Percentiles rank a stretch among this genome's conserved stretches.
phyloP scores from a whole-genome alignment of 2,888 invertebrate species.

The Beris morrisii region DNA sequence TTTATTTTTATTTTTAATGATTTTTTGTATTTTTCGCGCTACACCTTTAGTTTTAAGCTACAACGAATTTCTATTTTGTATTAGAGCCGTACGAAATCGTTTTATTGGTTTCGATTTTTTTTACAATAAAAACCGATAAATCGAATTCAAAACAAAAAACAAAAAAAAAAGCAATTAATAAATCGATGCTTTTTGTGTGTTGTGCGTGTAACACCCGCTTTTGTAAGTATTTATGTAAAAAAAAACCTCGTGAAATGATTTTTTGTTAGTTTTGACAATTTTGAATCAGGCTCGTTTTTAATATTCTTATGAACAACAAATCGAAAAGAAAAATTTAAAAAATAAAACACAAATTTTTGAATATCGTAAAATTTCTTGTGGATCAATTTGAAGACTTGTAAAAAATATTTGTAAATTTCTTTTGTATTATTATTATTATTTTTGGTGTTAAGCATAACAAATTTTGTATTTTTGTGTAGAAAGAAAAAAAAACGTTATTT shows the following conservation, averaged over 20 bases:
- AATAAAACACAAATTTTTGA: not conserved
- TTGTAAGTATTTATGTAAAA: too few relatives aligned
- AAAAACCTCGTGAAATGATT: too few relatives aligned
- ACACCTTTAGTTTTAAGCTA: constrained; percentile 2
- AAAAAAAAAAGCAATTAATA: not conserved
- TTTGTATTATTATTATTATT: too few relatives aligned
- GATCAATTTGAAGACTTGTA: constrained; percentile 14
- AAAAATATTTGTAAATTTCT: constrained; percentile 16
- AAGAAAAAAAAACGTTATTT: too few relatives aligned
- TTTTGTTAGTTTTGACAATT: not conserved
- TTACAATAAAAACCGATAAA: not conserved
- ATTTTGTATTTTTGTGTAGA: not conserved
- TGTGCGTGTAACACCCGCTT: too few relatives aligned
- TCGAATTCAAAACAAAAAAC: not conserved
- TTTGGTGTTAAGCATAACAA: too few relatives aligned
- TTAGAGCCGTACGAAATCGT: not conserved
- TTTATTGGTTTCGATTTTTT: constrained; percentile 5
- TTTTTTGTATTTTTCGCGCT: constrained; percentile 3
- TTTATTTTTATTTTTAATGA: not conserved
- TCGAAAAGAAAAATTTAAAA: not conserved
- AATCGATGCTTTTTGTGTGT: too few relatives aligned
- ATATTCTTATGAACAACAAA: too few relatives aligned
- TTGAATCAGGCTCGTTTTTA: not conserved
- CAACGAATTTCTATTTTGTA: not conserved
- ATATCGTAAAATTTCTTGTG: not conserved